Conservation (phyloP, 2,888 invertebrate genomes). For the Escarpia spicata region DNA sequence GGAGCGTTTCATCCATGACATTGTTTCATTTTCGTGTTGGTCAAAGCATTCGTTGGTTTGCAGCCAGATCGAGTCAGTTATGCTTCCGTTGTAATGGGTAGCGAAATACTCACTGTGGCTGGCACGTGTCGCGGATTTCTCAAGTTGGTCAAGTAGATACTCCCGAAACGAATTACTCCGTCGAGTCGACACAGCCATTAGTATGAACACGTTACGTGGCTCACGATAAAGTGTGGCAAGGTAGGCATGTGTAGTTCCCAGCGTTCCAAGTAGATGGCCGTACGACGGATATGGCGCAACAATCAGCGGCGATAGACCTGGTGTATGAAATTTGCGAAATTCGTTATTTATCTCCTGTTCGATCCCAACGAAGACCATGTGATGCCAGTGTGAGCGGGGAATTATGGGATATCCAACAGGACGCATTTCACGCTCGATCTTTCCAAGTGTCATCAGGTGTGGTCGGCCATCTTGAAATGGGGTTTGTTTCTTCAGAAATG, state of each 20-base stretch:
- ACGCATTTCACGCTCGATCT: constrained; percentile 49
- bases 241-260: background rate
- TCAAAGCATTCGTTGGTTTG: constrained; percentile 38
- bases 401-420: constrained; percentile 45
- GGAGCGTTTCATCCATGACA: constrained; percentile 52
- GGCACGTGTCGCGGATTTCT: constrained; percentile 31
- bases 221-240: background rate
- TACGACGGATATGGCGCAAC: constrained; percentile 56
- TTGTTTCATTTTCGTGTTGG: constrained; percentile 41
- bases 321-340: background rate
- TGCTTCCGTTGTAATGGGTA: background rate
- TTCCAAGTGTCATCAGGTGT: constrained; percentile 42
- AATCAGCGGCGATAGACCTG: constrained; percentile 38
- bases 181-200: constrained; percentile 48
- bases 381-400: constrained; percentile 35
- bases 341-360: constrained; percentile 43
- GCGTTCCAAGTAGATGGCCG: constrained; percentile 42
- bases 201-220: constrained; percentile 45
- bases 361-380: constrained; percentile 48
- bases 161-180: constrained; percentile 47
- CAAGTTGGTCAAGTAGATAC: constrained; percentile 49
- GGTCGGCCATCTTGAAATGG: background rate
- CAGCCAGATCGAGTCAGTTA: constrained; percentile 30
- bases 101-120: background rate
- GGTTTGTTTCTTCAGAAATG: background rate